Evolutionary conservation across 2,797 vertebrate species (phyloP), one percentile per base, ranked within the genome.

Genomic region (Loris lydekkerianus): DNA sequence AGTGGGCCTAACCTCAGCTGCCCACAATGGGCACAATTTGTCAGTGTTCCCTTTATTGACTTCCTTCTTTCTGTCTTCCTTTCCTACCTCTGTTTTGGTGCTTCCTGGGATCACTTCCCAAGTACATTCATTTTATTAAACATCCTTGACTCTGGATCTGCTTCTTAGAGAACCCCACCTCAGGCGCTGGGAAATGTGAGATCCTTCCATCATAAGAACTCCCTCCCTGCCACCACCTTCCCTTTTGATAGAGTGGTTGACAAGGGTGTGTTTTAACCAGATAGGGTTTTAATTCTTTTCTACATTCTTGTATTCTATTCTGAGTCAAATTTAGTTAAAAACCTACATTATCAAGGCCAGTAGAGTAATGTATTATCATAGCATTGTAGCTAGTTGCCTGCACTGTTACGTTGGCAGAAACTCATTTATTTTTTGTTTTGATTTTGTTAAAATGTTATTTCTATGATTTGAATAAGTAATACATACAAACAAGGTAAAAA

Each of bases 371-470:
- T 46, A 70, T 76, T 63, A 43, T 37, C 18, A 43, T 23, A 43
- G 65, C 20, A 10, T 80, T 11, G 3, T 20, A 49, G 34, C 40
- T 56, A n/a, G 3, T 69, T 46, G 43, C 75, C 25, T 10, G 34
- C 46, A 43, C 25, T 20, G 4, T 69, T 13, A n/a, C n/a, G 18
- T 72, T 29, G 60, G 43, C 13, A 72, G 43, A 76, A 4, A 4
- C 14, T 87, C 17, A 29, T 5, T 23, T 63, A 58, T 13, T 67
- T 63, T 5, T n/a, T 65, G 34, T 70, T 94, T 56, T 1, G 1
- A 60, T 92, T 85, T 85, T 65, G 46, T 84, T 67, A 65, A 90
- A 67, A 90, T 65, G 13, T 25, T 72, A 34, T 84, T 91, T 77
- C 20, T 80, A 13, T 72, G 27, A 84, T 70, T 89, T 58, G 49